Percentiles rank a stretch among this genome's conserved stretches.
These are phyloP conservation scores for Omphaloscelis lunosa DNA, from an alignment of 2,888 invertebrate genomes.

Conservation along the genomic window DNA sequence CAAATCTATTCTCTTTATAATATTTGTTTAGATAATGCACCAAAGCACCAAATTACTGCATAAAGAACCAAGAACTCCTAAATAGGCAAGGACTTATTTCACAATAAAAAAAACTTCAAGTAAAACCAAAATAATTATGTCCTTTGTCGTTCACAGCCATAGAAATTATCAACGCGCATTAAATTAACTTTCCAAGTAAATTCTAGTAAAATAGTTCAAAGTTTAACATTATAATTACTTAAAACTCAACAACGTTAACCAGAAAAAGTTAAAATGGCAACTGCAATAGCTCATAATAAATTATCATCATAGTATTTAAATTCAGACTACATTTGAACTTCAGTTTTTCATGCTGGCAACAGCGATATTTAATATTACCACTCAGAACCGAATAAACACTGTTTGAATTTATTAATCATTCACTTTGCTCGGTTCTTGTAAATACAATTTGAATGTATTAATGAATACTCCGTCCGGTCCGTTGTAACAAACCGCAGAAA, in stretches of 20 bases:
- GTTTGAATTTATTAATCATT: conserved; percentile 31
- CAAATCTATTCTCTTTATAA: too few relatives aligned
- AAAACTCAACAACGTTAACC: conserved; percentile 20
- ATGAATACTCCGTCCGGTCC: background rate
- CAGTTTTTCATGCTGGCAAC: conserved; percentile 41
- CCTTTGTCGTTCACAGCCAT: background rate
- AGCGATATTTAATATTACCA: conserved; percentile 7
- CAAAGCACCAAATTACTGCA: too few relatives aligned
- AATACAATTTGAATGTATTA: conserved; percentile 37
- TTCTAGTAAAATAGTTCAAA: conserved; percentile 15
- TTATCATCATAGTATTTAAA: conserved; percentile 18
- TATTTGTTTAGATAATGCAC: background rate
- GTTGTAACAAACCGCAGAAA: conserved; percentile 9
- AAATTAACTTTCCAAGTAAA: conserved; percentile 6
- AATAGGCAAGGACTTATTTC: background rate
- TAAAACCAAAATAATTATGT: background rate
- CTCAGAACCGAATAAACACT: conserved; percentile 7
- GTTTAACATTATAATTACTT: background rate
- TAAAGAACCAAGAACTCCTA: background rate
- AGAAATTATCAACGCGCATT: background rate
- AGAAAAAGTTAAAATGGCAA: conserved; percentile 17
- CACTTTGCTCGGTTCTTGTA: conserved; percentile 22
- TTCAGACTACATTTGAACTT: conserved; percentile 31
- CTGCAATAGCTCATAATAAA: conserved; percentile 15
- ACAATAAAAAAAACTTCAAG: background rate